phyloP scores from a whole-genome alignment of 2,888 invertebrate genomes.

The Odontocolon sp. region DNA sequence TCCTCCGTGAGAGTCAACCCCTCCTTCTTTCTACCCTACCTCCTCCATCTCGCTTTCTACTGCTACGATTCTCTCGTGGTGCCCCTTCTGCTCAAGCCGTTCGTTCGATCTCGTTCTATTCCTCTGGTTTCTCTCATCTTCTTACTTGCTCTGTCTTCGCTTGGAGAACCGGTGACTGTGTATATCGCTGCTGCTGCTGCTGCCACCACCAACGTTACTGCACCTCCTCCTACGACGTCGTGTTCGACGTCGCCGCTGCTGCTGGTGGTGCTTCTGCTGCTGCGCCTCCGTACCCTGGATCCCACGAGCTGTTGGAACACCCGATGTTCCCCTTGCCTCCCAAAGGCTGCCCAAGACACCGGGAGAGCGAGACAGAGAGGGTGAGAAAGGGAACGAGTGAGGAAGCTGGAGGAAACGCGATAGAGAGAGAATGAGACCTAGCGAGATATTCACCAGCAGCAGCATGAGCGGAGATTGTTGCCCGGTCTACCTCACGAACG shows the following conservation, averaged over 20 bases:
- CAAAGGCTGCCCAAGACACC: slow-evolving; percentile 78
- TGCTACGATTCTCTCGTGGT: slow-evolving; percentile 55
- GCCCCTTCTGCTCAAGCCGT: slow-evolving; percentile 41
- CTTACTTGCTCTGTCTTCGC: slow-evolving; percentile 5
- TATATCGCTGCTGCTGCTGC: slow-evolving; percentile 25
- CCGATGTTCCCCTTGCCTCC: slow-evolving; percentile 68
- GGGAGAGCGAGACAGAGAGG: slow-evolving; percentile 68
- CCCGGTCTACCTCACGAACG: slow-evolving; percentile 69
- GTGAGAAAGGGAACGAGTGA: slow-evolving; percentile 29
- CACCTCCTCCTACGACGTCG: slow-evolving; percentile 37
- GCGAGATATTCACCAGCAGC: slow-evolving; percentile 78
- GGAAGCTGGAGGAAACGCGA: slow-evolving; percentile 29
- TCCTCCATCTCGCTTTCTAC: slow-evolving; percentile 64
- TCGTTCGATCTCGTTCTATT: slow-evolving; percentile 4
- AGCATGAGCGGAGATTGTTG: slow-evolving; percentile 79
- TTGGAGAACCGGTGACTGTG: slow-evolving; percentile 49
- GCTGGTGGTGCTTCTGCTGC: slow-evolving; percentile 25
- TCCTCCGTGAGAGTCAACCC: slow-evolving; percentile 59
- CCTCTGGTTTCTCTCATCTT: not conserved
- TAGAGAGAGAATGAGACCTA: slow-evolving; percentile 53
- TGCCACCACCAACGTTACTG: slow-evolving; percentile 26
- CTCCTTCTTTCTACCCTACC: slow-evolving; percentile 55
- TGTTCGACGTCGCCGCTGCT: slow-evolving; percentile 16
- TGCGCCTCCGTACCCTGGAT: slow-evolving; percentile 45
- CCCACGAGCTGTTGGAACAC: slow-evolving; percentile 38